Conservation (phyloP, 2,888 invertebrate species). For the Drosophila basisetae region DNA sequence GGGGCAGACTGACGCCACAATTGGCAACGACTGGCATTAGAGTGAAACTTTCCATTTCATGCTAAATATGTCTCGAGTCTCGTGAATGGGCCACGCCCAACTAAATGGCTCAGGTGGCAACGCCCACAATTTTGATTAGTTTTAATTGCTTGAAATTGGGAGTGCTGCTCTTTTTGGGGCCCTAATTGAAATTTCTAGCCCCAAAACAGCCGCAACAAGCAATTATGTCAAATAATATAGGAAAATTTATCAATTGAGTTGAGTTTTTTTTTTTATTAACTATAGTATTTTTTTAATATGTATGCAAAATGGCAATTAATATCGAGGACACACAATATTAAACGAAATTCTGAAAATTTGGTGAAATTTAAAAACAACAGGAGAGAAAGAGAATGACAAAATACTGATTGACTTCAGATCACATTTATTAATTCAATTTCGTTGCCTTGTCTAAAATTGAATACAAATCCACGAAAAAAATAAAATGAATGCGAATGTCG, state of each 20-base stretch:
- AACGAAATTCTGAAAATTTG: conserved; percentile 26
- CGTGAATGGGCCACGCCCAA: conserved; percentile 27
- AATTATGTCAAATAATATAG: conserved; percentile 49
- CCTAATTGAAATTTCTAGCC: conserved; percentile 60
- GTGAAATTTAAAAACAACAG: neutral
- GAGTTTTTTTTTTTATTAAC: conserved; percentile 36
- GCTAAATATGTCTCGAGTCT: conserved; percentile 8
- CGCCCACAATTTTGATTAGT: conserved; percentile 45
- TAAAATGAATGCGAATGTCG: conserved; percentile 15
- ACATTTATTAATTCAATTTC: conserved; percentile 58
- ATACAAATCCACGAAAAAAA: conserved; percentile 39
- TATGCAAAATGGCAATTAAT: conserved; percentile 68
- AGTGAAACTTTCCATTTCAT: conserved; percentile 32
- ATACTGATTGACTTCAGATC: conserved; percentile 25
- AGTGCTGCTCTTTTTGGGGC: conserved; percentile 18
- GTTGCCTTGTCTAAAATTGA: conserved; percentile 21
- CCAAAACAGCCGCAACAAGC: neutral
- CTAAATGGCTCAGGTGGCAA: conserved; percentile 48
- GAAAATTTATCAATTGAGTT: conserved; percentile 52
- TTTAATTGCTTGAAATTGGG: conserved; percentile 56
- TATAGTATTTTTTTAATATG: conserved; percentile 26
- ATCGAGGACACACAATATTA: conserved; percentile 35
- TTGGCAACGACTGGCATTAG: conserved; percentile 10
- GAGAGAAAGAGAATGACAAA: neutral
- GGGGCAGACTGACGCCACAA: conserved; percentile 39